Conservation (phyloP, 1,140 invertebrate species). For the Aricia agestis region DNA sequence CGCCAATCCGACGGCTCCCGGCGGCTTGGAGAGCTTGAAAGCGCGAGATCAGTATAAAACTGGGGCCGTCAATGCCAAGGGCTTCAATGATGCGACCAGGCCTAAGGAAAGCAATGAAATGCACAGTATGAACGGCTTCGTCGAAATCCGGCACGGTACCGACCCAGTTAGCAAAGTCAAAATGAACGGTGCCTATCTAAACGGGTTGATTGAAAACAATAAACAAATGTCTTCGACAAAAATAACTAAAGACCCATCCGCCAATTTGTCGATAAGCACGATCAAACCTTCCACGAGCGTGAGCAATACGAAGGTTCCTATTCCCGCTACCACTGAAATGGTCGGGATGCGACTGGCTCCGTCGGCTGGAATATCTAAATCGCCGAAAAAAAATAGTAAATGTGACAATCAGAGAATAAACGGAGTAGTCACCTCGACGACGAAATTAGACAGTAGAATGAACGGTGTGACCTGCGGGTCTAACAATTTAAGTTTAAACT, state of each 20-base stretch:
- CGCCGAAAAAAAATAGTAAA: conserved; percentile 50
- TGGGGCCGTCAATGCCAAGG: conserved; percentile 39
- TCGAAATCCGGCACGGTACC: conserved; percentile 46
- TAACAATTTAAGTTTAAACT: conserved; percentile 50
- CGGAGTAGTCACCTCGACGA: conserved; percentile 60
- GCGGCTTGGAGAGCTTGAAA: conserved; percentile 36
- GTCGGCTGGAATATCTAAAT: conserved; percentile 39
- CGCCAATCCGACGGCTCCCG: conserved; percentile 26
- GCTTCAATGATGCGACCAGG: conserved; percentile 47
- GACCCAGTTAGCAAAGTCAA: conserved; percentile 49
- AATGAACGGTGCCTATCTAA: conserved; percentile 35
- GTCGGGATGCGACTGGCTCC: conserved; percentile 46
- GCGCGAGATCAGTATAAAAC: conserved; percentile 45
- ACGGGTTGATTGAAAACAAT: conserved; percentile 51
- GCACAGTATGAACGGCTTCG: conserved; percentile 58
- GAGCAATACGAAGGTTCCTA: conserved; percentile 49
- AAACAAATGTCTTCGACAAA: conserved; percentile 42
- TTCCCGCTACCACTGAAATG: conserved; percentile 45
- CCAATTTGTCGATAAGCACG: conserved; percentile 41
- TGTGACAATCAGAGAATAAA: conserved; percentile 47
- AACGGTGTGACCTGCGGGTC: conserved; percentile 65
- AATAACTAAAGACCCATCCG: conserved; percentile 54
- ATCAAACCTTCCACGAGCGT: conserved; percentile 18
- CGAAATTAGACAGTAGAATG: conserved; percentile 66
- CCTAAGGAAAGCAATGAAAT: conserved; percentile 48